Evolutionary conservation across 2,113 vertebrate species (phyloP), one percentile per base, ranked within the genome.

Genomic region (Corythaeola cristata): DNA sequence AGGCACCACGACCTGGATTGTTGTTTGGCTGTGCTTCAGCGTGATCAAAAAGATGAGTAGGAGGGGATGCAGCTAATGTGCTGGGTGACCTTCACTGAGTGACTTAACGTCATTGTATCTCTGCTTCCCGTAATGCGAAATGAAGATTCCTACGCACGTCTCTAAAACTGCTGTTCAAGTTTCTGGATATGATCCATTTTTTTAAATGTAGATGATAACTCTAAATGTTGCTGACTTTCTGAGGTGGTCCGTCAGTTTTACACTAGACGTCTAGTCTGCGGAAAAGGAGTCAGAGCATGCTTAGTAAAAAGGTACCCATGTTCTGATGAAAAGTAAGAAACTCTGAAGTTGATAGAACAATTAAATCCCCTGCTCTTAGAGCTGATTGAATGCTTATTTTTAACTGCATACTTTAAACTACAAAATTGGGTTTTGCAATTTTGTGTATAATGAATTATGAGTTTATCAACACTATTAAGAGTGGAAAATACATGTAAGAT

Each of bases 321-420:
- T 91, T 93, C 67, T 80, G 21, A 53, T 62, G 12, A 12, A 55
- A 72, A 94, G 39, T 56, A 74, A 76, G 72, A 95, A 81, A 35
- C 39, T 76, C 68, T 52, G 32, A 91, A 88, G 87, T 41, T 84
- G 32, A 88, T 27, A 86, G 80, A 92, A 84, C 15, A 75, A 93
- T 94, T 89, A 90, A 97, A 90, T 92, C 8, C 53, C 69, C 66
- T 95, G 9, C 52, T 93, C n/a, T 95, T 79, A 93, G 91, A 96
- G 85, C 41, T 94, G 37, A 62, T 39, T 58, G 32, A 78, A 55
- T 14, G 15, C 11, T 85, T 90, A 19, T 83, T 78, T 91, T 53
- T 62, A 89, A 92, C 44, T 58, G 56, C n/a, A 28, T n/a, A 30
- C 49, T 69, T 93, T 55, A 94, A 90, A 92, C 15, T 63, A 49